phyloP scores from a whole-genome alignment of 1,140 invertebrate species.

The Amyelois transitella region DNA sequence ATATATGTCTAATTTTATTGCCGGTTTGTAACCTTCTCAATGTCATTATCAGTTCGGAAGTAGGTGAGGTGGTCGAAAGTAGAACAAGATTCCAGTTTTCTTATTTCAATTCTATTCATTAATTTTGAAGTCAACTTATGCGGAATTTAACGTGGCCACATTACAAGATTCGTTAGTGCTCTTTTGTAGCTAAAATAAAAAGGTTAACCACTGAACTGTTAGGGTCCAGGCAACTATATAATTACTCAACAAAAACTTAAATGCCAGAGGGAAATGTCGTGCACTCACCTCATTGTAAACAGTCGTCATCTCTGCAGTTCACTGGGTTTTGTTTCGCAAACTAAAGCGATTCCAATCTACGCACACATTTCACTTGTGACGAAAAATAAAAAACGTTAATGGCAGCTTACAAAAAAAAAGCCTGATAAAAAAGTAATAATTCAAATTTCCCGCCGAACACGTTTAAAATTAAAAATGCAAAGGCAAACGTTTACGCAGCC shows the following conservation, averaged over 20 bases:
- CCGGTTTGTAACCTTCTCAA: conserved; percentile 10
- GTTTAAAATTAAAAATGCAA: conserved; percentile 38
- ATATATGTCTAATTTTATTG: conserved; percentile 12
- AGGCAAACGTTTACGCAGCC: conserved; percentile 40
- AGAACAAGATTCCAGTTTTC: conserved; percentile 5
- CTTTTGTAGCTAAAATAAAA: conserved; percentile 2
- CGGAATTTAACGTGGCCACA: too few species aligned
- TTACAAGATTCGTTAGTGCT: background rate
- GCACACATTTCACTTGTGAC: conserved; percentile 41
- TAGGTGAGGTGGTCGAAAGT: conserved; percentile 16
- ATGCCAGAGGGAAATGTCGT: conserved; percentile 56
- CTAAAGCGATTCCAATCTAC: conserved; percentile 34
- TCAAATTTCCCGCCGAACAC: conserved; percentile 51
- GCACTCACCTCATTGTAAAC: conserved; percentile 65
- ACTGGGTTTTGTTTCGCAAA: conserved; percentile 40
- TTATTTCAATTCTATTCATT: background rate
- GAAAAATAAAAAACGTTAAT: background rate
- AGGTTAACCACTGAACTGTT: conserved; percentile 14
- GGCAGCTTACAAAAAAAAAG: conserved; percentile 11
- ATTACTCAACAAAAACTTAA: conserved; percentile 58
- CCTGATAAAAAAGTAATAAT: conserved; percentile 22
- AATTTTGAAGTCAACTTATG: background rate
- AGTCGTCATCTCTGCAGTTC: conserved; percentile 54
- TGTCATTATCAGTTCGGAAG: conserved; percentile 12
- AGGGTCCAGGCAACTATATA: conserved; percentile 14